Evolutionary conservation across 2,888 invertebrate species (phyloP).

Genomic region (Diabrotica balteata): DNA sequence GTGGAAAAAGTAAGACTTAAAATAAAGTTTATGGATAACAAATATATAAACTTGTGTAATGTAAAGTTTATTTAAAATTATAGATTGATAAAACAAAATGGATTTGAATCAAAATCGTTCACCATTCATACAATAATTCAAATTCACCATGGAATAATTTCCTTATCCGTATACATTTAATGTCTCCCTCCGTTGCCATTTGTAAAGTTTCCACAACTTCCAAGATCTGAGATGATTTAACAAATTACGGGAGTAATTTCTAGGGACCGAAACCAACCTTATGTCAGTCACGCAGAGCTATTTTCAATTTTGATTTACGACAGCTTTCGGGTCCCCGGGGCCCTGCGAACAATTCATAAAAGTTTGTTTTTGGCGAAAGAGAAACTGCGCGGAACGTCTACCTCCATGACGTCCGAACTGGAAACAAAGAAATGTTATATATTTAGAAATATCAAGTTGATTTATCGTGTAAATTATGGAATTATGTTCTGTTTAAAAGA

Average conservation of each 20-base stretch:
- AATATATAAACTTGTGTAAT: too few relatives aligned
- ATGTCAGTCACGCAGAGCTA: conserved; percentile 17
- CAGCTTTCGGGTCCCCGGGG: conserved; percentile 7
- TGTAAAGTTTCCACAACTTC: neutral
- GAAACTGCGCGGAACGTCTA: conserved; percentile 14
- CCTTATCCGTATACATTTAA: neutral
- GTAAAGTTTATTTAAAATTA: too few relatives aligned
- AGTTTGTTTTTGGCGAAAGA: conserved; percentile 26
- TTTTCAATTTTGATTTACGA: conserved; percentile 29
- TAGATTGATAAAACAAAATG: too few relatives aligned
- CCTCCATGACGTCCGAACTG: neutral
- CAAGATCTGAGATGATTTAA: conserved; percentile 1
- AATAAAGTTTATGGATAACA: too few relatives aligned
- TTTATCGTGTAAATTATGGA: neutral
- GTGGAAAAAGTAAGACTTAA: too few relatives aligned
- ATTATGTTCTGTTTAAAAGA: too few relatives aligned
- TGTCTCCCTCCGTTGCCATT: neutral
- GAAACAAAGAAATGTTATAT: neutral
- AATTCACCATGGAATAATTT: neutral
- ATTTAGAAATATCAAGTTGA: neutral
- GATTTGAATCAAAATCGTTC: too few relatives aligned
- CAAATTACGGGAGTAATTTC: conserved; percentile 7
- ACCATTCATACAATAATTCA: neutral
- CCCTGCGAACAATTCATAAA: conserved; percentile 26
- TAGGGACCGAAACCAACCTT: conserved; percentile 7